A percentile compares a stretch with the other conserved stretches of the same genome.
Evolutionary conservation across 2,888 invertebrate species (phyloP).

Genomic region (Neria commutata): DNA sequence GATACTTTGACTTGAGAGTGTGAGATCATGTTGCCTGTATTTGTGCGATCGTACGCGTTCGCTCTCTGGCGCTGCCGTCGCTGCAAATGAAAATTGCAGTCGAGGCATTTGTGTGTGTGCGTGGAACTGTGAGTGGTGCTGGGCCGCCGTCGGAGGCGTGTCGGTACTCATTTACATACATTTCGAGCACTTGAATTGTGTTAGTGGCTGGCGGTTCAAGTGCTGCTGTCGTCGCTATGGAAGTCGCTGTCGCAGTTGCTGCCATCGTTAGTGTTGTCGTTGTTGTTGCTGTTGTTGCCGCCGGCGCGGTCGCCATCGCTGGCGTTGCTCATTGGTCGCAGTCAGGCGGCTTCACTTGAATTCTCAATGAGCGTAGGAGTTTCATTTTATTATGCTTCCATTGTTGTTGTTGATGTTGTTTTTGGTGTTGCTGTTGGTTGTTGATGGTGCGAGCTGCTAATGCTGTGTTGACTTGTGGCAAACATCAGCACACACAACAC

Average conservation of each 20-base stretch:
- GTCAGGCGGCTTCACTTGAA: no score
- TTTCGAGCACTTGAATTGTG: constrained; percentile 19
- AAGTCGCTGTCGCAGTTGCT: constrained; percentile 20
- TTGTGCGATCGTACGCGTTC: constrained; percentile 22
- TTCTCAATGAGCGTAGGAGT: neutral
- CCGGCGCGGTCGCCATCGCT: neutral
- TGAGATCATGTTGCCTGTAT: constrained; percentile 42
- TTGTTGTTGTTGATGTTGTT: no score
- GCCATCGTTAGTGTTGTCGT: constrained; percentile 15
- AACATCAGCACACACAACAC: neutral
- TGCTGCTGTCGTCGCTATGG: constrained; percentile 21
- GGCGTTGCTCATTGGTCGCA: neutral
- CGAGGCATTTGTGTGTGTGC: constrained; percentile 2
- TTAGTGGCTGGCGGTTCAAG: constrained; percentile 33
- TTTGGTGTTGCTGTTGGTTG: neutral
- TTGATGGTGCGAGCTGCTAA: no score
- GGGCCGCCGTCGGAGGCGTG: constrained; percentile 39
- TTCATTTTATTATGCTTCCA: no score
- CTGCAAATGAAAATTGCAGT: no score
- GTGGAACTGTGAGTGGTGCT: neutral
- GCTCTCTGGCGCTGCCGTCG: constrained; percentile 15
- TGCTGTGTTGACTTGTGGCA: neutral
- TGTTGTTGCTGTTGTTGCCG: constrained; percentile 3
- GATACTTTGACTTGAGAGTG: no score
- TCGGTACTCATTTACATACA: constrained; percentile 4